phyloP scores from a whole-genome alignment of 2,113 vertebrate genomes.

The Laticauda colubrina region DNA sequence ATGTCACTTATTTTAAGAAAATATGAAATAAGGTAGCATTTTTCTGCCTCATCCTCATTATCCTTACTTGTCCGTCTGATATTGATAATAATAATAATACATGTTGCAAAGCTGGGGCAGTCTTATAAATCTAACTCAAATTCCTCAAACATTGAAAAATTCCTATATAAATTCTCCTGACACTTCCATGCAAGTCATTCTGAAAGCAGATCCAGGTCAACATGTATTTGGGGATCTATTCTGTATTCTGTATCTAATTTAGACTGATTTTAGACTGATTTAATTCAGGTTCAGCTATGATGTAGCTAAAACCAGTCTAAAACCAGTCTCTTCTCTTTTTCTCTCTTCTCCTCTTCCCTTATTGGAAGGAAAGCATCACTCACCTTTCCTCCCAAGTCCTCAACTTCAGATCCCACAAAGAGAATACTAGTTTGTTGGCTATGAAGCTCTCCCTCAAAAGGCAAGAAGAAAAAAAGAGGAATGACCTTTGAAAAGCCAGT shows the following conservation, averaged over 20 bases:
- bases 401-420: not conserved
- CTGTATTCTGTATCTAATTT: not conserved
- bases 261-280: not conserved
- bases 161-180: not conserved
- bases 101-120: not conserved
- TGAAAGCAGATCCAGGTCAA: not conserved
- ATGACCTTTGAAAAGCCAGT: not conserved
- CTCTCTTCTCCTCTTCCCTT: not conserved
- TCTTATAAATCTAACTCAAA: not conserved
- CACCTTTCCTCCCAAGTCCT: not conserved
- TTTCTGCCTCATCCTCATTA: not conserved
- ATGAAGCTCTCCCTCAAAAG: not conserved
- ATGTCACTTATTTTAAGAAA: not conserved
- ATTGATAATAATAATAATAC: not conserved
- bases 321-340: not conserved
- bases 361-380: not conserved
- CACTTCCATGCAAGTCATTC: not conserved
- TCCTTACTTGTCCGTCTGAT: not conserved
- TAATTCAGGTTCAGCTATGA: not conserved
- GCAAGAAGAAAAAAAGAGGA: not conserved
- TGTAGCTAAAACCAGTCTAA: not conserved
- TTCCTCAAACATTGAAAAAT: not conserved
- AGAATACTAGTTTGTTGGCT: not conserved
- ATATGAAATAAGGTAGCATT: not conserved
- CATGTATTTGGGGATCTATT: not conserved